Percentiles rank a stretch among this genome's conserved stretches.
Conservation (phyloP, 2,888 invertebrate species). For the Eupithecia abbreviata region DNA sequence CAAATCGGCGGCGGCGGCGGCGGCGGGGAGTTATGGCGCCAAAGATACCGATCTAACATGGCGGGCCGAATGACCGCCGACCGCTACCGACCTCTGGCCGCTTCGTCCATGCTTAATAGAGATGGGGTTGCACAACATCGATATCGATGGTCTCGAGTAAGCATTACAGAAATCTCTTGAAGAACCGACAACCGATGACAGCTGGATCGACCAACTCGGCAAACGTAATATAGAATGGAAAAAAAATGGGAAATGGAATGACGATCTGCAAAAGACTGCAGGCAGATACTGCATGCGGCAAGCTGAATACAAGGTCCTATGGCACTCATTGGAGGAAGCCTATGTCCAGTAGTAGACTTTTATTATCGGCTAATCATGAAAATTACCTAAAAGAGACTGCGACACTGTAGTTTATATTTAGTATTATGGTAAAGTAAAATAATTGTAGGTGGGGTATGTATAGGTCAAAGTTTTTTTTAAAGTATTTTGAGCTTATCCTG, state of each 20-base stretch:
- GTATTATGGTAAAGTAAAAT: not conserved
- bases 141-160: not conserved
- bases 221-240: not conserved
- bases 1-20: slow-evolving; percentile 56
- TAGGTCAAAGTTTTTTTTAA: not conserved
- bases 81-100: slow-evolving; percentile 63
- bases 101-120: slow-evolving; percentile 22
- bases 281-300: not conserved
- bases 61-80: slow-evolving; percentile 65
- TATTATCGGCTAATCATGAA: not conserved
- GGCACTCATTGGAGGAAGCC: not conserved
- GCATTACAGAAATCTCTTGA: not conserved
- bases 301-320: not conserved
- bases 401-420: not conserved
- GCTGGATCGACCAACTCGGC: no score
- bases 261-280: not conserved
- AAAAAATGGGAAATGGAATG: not conserved
- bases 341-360: not conserved
- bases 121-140: not conserved
- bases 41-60: slow-evolving; percentile 74
- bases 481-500: not conserved
- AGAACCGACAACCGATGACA: not conserved
- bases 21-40: slow-evolving; percentile 71
- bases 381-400: no score
- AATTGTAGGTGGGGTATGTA: not conserved